These are phyloP conservation scores for Plusia festucae DNA, from an alignment of 2,888 invertebrate genomes.

Conservation along the genomic window DNA sequence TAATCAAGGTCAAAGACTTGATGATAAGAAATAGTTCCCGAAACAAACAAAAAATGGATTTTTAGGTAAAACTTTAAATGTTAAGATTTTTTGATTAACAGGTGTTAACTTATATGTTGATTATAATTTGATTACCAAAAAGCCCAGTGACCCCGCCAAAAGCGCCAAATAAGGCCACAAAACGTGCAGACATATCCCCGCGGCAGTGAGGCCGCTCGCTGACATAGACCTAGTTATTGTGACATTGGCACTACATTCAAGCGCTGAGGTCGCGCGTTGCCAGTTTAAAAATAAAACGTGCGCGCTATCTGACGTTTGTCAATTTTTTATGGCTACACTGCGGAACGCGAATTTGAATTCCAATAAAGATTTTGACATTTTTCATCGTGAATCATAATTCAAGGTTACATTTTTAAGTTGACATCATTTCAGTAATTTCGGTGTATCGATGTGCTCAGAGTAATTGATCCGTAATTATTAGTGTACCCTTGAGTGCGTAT, in stretches of 20 bases:
- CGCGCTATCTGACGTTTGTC: constrained; percentile 66
- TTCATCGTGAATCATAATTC: constrained; percentile 12
- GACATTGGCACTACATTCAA: constrained; percentile 90
- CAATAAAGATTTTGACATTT: constrained; percentile 26
- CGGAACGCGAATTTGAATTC: constrained; percentile 53
- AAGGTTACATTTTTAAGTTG: constrained; percentile 20
- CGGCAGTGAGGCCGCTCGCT: constrained; percentile 78
- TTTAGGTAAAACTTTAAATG: background rate
- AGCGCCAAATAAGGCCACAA: constrained; percentile 72
- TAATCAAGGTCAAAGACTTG: constrained; percentile 9
- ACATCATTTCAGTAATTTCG: background rate
- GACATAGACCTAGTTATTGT: constrained; percentile 88
- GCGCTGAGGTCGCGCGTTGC: constrained; percentile 84
- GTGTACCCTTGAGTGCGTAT: background rate
- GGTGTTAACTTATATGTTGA: constrained; percentile 38
- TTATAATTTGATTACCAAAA: constrained; percentile 56
- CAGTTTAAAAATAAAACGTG: constrained; percentile 84
- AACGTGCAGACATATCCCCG: constrained; percentile 68
- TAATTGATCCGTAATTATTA: background rate
- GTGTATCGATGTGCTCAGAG: background rate
- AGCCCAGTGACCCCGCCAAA: constrained; percentile 67
- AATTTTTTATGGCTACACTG: constrained; percentile 64
- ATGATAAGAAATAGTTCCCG: background rate
- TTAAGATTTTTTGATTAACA: constrained; percentile 24
- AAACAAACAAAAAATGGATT: background rate